These are phyloP conservation scores for Eueides isabella DNA, from an alignment of 1,140 invertebrate species.

Conservation along the genomic window DNA sequence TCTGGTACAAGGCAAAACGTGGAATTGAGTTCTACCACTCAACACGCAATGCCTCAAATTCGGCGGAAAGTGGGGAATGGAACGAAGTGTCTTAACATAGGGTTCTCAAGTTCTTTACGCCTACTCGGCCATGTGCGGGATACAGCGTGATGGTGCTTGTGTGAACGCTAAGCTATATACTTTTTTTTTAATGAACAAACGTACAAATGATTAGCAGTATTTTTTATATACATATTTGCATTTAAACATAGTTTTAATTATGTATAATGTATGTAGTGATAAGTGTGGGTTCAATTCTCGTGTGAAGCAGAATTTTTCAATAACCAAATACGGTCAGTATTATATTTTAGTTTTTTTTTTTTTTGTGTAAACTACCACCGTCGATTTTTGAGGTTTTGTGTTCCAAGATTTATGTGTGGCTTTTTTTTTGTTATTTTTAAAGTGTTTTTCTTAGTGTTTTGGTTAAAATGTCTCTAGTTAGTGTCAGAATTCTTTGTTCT, in stretches of 20 bases:
- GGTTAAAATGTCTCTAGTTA: neutral
- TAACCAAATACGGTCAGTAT: slow-evolving; percentile 10
- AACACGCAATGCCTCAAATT: no score
- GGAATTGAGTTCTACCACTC: no score
- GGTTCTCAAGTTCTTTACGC: no score
- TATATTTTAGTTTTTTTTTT: neutral
- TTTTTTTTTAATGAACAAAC: slow-evolving; percentile 8
- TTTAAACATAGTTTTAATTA: neutral
- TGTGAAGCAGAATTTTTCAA: slow-evolving; percentile 1
- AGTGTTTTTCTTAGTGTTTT: neutral
- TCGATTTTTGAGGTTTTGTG: neutral
- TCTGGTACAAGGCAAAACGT: no score
- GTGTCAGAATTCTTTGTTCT: neutral
- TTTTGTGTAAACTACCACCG: neutral
- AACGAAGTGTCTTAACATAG: no score
- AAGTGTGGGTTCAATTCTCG: neutral
- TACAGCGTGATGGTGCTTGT: no score
- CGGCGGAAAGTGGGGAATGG: no score
- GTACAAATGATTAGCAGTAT: slow-evolving; percentile 4
- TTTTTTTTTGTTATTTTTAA: neutral
- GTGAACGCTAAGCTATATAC: neutral
- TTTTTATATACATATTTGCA: slow-evolving; percentile 10
- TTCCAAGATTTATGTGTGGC: neutral
- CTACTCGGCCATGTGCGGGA: no score
- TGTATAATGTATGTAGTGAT: neutral